Percentiles rank a stretch among this genome's conserved stretches.
Evolutionary conservation across 2,113 vertebrate genomes (phyloP).

Genomic region (Oreochromis niloticus): DNA sequence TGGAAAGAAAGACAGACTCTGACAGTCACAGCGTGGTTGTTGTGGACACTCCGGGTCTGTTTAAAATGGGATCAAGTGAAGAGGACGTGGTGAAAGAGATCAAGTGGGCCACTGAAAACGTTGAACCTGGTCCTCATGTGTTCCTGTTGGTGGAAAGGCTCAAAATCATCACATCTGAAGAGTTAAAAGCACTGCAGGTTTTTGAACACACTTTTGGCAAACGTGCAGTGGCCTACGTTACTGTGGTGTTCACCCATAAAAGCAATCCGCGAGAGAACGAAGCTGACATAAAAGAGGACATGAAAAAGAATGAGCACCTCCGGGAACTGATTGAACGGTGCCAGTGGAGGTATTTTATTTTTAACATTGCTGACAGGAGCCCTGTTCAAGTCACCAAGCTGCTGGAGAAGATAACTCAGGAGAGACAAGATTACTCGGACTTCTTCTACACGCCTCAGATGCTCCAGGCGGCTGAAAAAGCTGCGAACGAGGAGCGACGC

Average conservation of each 20-base stretch:
- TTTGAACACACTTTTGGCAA: background rate
- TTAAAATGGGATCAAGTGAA: background rate
- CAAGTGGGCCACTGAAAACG: background rate
- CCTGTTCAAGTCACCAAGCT: background rate
- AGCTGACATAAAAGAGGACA: fast-evolving
- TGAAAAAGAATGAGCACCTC: fast-evolving
- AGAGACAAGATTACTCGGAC: background rate
- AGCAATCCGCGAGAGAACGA: fast-evolving
- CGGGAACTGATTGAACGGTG: background rate
- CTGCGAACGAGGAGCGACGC: background rate
- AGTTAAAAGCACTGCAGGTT: background rate
- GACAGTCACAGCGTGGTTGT: background rate
- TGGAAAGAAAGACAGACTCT: background rate
- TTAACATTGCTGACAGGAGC: background rate
- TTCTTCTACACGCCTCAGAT: background rate
- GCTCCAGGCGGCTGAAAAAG: background rate
- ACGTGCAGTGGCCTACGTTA: background rate
- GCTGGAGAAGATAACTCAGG: background rate
- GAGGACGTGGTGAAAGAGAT: background rate
- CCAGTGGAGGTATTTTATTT: background rate
- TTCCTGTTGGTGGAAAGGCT: background rate
- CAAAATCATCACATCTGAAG: background rate
- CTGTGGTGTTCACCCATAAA: background rate
- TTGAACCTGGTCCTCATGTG: background rate
- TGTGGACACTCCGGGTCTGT: background rate